phyloP scores from a whole-genome alignment of 2,888 invertebrate genomes.

The Anarsia innoxiella region DNA sequence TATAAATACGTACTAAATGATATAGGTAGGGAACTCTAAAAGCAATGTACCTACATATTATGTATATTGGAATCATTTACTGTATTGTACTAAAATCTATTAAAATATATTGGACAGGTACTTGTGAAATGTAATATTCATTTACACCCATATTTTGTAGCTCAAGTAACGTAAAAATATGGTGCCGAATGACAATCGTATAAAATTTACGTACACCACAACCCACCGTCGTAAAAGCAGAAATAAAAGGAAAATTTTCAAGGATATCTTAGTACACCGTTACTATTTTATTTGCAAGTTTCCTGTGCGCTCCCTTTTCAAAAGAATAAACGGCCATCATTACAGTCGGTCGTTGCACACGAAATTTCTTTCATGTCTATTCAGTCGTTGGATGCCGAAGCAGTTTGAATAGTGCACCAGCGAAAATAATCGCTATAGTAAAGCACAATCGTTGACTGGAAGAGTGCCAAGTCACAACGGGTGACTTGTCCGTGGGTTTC shows the following conservation, averaged over 20 bases:
- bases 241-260: slow-evolving; percentile 8
- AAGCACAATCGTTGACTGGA: slow-evolving; percentile 64
- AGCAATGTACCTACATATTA: too few species aligned
- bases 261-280: slow-evolving; percentile 7
- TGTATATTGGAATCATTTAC: too few species aligned
- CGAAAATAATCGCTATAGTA: slow-evolving; percentile 60
- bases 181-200: too few species aligned
- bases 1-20: too few species aligned
- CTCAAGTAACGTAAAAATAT: too few species aligned
- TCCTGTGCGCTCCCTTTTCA: slow-evolving; percentile 22
- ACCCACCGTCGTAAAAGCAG: slow-evolving; percentile 4
- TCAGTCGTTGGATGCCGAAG: slow-evolving; percentile 40
- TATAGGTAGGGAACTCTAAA: too few species aligned
- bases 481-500: slow-evolving; percentile 40
- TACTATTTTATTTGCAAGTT: slow-evolving; percentile 22
- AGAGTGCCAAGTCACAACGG: slow-evolving; percentile 46
- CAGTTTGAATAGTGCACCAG: slow-evolving; percentile 50
- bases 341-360: slow-evolving; percentile 45
- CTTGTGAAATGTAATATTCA: too few species aligned
- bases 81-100: too few species aligned
- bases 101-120: too few species aligned
- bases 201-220: too few species aligned
- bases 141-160: too few species aligned
- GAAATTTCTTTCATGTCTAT: slow-evolving; percentile 56
- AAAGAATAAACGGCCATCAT: slow-evolving; percentile 46